Evolutionary conservation across 2,797 vertebrate species (phyloP), one percentile per base, ranked within the genome.

Genomic region (Arrhamphus sclerolepis): DNA sequence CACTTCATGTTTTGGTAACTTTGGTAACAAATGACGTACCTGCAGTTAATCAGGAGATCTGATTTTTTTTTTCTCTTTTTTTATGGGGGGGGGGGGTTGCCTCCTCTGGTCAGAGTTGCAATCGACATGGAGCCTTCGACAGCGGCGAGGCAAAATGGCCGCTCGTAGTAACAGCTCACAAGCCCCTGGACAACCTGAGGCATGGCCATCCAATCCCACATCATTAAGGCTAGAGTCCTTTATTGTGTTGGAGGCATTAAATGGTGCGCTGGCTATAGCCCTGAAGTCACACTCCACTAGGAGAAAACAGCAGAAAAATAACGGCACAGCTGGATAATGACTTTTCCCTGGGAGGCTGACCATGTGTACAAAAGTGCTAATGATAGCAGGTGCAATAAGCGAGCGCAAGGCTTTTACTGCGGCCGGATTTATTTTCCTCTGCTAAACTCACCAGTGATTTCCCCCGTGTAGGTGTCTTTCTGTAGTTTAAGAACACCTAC

Each of bases 241-340:
- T 91, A 91, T 90, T 87, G 88, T 89, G 86, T 89, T 83, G 85
- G 81, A 87, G 85, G 85, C 87, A 87, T 89, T 89, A 88, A 89
- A 88, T 73, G 83, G 82, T 68, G 86, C 77, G 77, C 79, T 82
- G 81, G 85, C 86, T 84, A 52, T 63, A 82, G 86, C 87, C 88
- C 86, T 74, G 77, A 81, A 89, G 87, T 89, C 87, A 86, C 87
- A 82, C 82, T 84, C 76, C 84, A 84, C 76, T 76, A 80, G 86
- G 84, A 87, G 89, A 72, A 80, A 84, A 85, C 80, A 83, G 84
- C 74, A 83, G 83, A 78, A 81, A 82, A 86, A 86, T 87, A 89
- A 87, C 77, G 81, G 87, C 88, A 82, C 87, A 89, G 86, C 89
- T 89, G 89, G 88, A 89, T 91, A 91, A 91, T 90, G 87, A 87